These are phyloP conservation scores for Sebastes cheni DNA, from an alignment of 2,797 vertebrate genomes.

Conservation along the genomic window DNA sequence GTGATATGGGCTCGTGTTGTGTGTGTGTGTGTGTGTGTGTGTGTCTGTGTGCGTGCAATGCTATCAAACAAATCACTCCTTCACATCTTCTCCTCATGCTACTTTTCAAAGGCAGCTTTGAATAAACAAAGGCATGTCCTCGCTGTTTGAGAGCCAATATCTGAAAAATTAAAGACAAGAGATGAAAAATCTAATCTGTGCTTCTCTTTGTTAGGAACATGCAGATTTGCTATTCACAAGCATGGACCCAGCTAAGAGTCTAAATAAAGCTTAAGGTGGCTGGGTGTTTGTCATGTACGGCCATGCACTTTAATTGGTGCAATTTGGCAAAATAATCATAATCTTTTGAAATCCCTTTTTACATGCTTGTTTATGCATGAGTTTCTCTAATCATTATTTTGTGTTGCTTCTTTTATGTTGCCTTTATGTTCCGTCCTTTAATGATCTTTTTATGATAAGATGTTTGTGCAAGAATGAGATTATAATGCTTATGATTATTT, in stretches of 20 bases:
- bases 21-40: background rate
- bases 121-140: conserved; percentile 58
- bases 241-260: background rate
- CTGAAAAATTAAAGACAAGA: conserved; percentile 19
- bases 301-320: conserved; percentile 16
- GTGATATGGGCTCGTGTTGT: conserved; percentile 40
- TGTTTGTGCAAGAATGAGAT: conserved; percentile 59
- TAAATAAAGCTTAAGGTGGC: background rate
- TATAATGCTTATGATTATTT: conserved; percentile 57
- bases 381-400: conserved; percentile 30
- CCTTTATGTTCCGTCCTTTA: conserved; percentile 55
- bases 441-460: conserved; percentile 62
- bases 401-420: conserved; percentile 47
- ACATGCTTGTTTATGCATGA: conserved; percentile 33
- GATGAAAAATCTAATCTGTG: conserved; percentile 6
- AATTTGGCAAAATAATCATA: conserved; percentile 26
- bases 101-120: conserved; percentile 66
- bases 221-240: background rate
- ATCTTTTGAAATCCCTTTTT: conserved; percentile 47
- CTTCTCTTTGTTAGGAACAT: background rate
- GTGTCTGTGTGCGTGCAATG: conserved; percentile 2
- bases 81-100: conserved; percentile 47
- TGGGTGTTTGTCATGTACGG: conserved; percentile 1
- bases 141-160: conserved; percentile 29
- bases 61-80: conserved; percentile 65